Conservation (phyloP, 2,113 vertebrate species). For the Balaeniceps rex region DNA sequence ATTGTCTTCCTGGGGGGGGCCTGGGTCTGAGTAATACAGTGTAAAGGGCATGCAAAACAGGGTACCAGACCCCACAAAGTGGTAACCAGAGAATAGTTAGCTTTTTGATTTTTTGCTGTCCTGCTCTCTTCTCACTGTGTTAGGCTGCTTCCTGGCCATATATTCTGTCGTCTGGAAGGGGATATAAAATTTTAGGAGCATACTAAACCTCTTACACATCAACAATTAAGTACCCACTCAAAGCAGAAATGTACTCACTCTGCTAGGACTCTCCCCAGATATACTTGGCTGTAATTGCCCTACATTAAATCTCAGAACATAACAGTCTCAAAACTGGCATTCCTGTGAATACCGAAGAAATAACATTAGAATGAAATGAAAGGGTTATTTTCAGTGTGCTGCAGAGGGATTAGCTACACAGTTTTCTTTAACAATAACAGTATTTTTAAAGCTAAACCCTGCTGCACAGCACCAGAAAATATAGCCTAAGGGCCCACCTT, state of each 20-base stretch:
- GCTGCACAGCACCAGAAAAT: background rate
- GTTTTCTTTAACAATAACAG: background rate
- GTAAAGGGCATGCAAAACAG: background rate
- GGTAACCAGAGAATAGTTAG: background rate
- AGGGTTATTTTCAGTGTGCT: slow-evolving; percentile 8
- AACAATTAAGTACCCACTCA: background rate
- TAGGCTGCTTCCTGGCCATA: background rate
- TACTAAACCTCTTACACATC: background rate
- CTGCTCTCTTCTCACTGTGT: background rate
- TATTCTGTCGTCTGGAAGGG: background rate
- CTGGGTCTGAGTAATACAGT: background rate
- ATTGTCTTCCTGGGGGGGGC: background rate
- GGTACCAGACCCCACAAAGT: background rate
- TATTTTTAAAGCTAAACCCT: slow-evolving; percentile 10
- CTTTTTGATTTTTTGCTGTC: background rate
- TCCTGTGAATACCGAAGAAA: background rate
- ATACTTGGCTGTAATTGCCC: background rate
- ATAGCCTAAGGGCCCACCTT: background rate
- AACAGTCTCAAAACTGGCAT: background rate
- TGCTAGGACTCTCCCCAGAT: background rate
- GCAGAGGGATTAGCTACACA: background rate
- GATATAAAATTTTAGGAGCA: background rate
- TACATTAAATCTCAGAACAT: background rate
- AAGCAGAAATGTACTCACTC: background rate
- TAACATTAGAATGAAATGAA: background rate